A percentile compares a stretch with the other conserved stretches of the same genome.
Conservation (phyloP, 1,140 invertebrate species). For the Bombus pyrosoma region DNA sequence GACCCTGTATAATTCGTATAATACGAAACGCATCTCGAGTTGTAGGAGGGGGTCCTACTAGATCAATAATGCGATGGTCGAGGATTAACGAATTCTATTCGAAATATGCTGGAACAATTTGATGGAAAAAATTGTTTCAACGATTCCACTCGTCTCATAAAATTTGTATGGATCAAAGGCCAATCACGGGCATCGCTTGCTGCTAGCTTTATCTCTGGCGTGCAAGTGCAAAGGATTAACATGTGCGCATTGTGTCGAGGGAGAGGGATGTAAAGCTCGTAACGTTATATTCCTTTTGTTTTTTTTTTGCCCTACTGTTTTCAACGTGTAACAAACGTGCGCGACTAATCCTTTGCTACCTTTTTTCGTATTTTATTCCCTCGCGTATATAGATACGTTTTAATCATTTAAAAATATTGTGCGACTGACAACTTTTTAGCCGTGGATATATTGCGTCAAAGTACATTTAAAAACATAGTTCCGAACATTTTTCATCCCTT, state of each 20-base stretch:
- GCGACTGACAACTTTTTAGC: background rate
- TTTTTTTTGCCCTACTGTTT: background rate
- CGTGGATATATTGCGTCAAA: no score
- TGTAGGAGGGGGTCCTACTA: background rate
- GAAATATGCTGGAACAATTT: background rate
- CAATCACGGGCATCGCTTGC: background rate
- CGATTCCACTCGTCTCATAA: background rate
- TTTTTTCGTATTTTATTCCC: slow-evolving; percentile 1
- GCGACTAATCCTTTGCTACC: slow-evolving; percentile 4
- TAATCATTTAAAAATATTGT: slow-evolving; percentile 25
- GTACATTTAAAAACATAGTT: background rate
- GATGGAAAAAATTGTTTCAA: background rate
- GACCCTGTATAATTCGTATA: no score
- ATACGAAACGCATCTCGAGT: no score
- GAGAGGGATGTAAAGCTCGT: background rate
- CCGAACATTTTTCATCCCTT: slow-evolving; percentile 2
- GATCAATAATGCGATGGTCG: background rate
- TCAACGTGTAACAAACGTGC: slow-evolving; percentile 2
- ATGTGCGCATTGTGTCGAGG: background rate
- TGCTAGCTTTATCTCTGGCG: slow-evolving; percentile 23
- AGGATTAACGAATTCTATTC: background rate
- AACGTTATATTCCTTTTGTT: background rate
- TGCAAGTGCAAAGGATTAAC: slow-evolving; percentile 44
- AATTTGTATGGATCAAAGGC: slow-evolving; percentile 19
- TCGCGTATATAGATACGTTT: background rate